Evolutionary conservation across 2,888 invertebrate genomes (phyloP), one percentile per base, ranked within the genome.

Genomic region (Sinohyriopsis cumingii): DNA sequence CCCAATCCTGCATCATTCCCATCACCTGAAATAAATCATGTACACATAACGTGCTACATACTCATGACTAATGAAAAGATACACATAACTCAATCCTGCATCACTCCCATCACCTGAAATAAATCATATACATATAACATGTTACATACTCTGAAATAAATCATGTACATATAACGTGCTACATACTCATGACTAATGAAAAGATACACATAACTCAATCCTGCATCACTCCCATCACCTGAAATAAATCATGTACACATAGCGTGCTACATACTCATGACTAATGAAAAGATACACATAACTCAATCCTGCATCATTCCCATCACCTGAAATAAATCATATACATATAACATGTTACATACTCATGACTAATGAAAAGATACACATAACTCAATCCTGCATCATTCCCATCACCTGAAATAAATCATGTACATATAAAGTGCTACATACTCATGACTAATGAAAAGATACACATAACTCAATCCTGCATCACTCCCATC

Each of bases 401-500:
- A 92, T 98, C 98, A 68, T 96, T 96, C 0, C 97, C 98, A 90
- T 97, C 97, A 66, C 93, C 94, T 94, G 64, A 22, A 57, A 59
- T 18, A 55, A 65, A 9, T 76, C 9, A 59, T 12, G 33, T 33
- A 6, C 9, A 9, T 9, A 3, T 7, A 24, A 1, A 22, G n/a
- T 33, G 59, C 24, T 33, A 60, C 5, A 61, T 45, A 59, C 53
- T 19, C 20, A 45, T 65, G 19, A 64, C 9, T 33, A 3, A 20
- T n/a, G 53, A 33, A 64, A 64, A 54, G 24, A 61, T 61, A 25
- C 24, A 25, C 28, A 61, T 25, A 20, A 22, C 22, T 25, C n/a
- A n/a, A n/a, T 20, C 97, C 97, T 19, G 98, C 98, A 92, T 98
- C 98, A 68, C 96, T 96, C 0, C 97, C 98, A 90, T 97, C 97